Percentiles rank a stretch among this genome's conserved stretches.
phyloP scores from a whole-genome alignment of 2,797 vertebrate genomes.

The Chiloscyllium punctatum region DNA sequence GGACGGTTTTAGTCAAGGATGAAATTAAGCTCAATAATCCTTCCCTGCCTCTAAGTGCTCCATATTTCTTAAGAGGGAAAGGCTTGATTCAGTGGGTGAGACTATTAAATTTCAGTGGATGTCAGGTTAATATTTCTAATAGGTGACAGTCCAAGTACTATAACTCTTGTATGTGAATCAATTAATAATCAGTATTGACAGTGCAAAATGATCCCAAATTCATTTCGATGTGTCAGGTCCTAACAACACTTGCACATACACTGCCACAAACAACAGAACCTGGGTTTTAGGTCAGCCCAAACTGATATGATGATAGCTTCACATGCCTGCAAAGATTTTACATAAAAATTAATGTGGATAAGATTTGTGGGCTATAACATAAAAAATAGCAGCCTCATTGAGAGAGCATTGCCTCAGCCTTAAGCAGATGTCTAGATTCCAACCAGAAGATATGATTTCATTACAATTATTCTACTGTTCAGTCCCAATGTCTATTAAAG shows the following conservation, averaged over 20 bases:
- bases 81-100: not conserved
- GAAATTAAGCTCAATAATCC: slow-evolving; percentile 23
- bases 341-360: not conserved
- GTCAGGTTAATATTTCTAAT: not conserved
- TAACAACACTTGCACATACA: not conserved
- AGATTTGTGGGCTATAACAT: not conserved
- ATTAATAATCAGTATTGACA: not conserved
- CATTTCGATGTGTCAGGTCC: not conserved
- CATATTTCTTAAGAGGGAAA: slow-evolving; percentile 1
- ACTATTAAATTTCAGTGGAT: slow-evolving; percentile 19
- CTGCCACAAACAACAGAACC: not conserved
- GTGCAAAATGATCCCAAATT: not conserved
- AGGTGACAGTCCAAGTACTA: not conserved
- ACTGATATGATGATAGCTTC: not conserved
- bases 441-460: not conserved
- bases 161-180: not conserved
- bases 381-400: not conserved
- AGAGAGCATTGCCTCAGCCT: not conserved
- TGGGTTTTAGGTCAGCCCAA: not conserved
- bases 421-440: not conserved
- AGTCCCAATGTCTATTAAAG: not conserved
- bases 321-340: not conserved
- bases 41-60: not conserved
- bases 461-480: not conserved
- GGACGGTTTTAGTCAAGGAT: slow-evolving; percentile 22